phyloP scores from a whole-genome alignment of 2,888 invertebrate species.

The Linnaemya vulpina region DNA sequence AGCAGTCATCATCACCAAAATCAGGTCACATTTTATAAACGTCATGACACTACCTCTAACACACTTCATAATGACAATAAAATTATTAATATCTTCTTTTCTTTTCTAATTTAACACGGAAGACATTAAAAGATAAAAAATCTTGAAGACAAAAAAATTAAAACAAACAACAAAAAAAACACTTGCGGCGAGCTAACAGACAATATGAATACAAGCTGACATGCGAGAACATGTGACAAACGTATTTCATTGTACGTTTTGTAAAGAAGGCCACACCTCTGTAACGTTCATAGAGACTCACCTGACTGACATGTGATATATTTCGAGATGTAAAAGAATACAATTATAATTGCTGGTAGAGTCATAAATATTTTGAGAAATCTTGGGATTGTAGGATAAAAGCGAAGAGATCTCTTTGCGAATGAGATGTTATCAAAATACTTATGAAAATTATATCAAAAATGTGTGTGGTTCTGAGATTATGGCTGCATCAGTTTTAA shows the following conservation, averaged over 20 bases:
- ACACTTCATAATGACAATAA: slow-evolving; percentile 43
- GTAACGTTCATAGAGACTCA: not conserved
- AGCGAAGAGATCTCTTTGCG: no score
- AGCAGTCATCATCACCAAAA: slow-evolving; percentile 26
- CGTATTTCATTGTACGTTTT: slow-evolving; percentile 2
- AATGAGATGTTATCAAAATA: no score
- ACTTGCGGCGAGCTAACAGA: slow-evolving; percentile 6
- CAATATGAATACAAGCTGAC: not conserved
- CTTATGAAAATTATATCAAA: no score
- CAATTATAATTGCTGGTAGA: not conserved
- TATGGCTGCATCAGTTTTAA: no score
- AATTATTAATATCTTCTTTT: slow-evolving; percentile 14
- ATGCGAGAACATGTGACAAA: not conserved
- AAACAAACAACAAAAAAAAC: no score
- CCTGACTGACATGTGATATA: slow-evolving; percentile 26
- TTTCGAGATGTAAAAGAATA: not conserved
- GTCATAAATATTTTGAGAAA: no score
- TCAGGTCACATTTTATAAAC: slow-evolving; percentile 53
- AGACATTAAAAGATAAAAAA: slow-evolving; percentile 13
- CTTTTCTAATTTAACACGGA: slow-evolving; percentile 33
- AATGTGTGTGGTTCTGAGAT: no score
- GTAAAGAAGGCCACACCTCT: slow-evolving; percentile 37
- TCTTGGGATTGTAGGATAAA: no score
- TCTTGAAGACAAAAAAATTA: not conserved
- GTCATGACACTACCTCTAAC: slow-evolving; percentile 46